Evolutionary conservation across 2,888 invertebrate species (phyloP), one percentile per base, ranked within the genome.

Genomic region (Eudasyphora cyanicolor): DNA sequence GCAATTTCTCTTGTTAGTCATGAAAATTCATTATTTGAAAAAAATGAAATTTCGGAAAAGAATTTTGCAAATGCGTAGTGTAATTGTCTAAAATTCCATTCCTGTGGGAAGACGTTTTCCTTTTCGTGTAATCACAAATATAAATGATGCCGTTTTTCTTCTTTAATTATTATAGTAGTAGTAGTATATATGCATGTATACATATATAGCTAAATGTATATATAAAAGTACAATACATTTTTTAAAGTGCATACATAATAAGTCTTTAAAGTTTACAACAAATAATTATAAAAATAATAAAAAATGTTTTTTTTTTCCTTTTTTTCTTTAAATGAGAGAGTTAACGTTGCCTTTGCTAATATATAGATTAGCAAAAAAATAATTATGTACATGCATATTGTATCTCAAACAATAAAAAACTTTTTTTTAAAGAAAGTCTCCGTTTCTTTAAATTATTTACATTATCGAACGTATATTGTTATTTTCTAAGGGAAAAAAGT

Each of bases 211-310:
- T n/a, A n/a, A n/a, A n/a, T n/a, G n/a, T 64, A 35, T 64, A 19
- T 54, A 24, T 38, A 38, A 49, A 81, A n/a, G 54, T 32, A n/a
- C 42, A 70, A 70, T 45, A 69, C 57, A 67, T 54, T 35, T 27
- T 60, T 27, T 67, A 69, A 79, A 74, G 82, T 76, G 82, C 76
- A 60, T 83, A 70, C 45, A 57, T 77, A 79, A 79, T 73, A 83
- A 83, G 83, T 83, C 83, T 83, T 80, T 80, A 78, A 80, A 29
- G 64, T 80, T 78, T 77, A 70, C 70, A 76, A 74, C 57, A 82
- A 71, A 54, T 60, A 49, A 45, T 57, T 73, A 21, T 42, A 35
- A 76, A 73, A 67, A 76, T 32, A 69, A 35, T 73, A 57, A 64
- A 17, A 62, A 38, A 42, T 1, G 17, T 62, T 57, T 51, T 57